Base-by-base conservation (phyloP, 2,888 invertebrate species). In the Drosophila fulvimacula region DNA sequence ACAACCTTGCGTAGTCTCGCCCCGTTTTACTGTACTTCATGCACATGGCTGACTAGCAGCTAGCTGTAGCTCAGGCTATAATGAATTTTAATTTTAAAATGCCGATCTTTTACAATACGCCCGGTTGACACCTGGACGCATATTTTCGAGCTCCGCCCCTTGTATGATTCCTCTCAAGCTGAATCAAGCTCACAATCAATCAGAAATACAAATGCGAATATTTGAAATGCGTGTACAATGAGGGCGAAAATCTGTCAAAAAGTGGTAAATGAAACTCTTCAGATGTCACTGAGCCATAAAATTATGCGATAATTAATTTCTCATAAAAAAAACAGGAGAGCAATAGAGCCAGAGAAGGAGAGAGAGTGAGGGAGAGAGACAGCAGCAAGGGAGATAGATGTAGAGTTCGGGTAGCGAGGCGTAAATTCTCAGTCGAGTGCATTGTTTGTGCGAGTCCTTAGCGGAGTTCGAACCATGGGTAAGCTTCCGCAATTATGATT, bases 261-360 rank as follows among this genome's bases (percentile, higher is more conserved):
- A 86, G 79, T 86, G 86, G 84, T 82, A 88, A 88, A 88, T 80
- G 80, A 79, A 84, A 88, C 89, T 90, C 91, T 90, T 88, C 79
- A 88, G 84, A 80, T 82, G 84, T 82, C 90, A 90, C 81, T 90
- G 90, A 91, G 89, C 88, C 90, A 91, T 84, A 85, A 91, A 91
- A 91, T 91, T 91, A 88, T 91, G 91, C 84, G 90, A 91, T 91
- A 91, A 91, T 91, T 91, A 91, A 91, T 90, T 90, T 91, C 87
- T 81, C 79, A 52, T 38, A 52, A 52, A 38, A 38, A 38, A n/a
- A 15, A 2, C 46, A 27, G 38, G 82, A 79, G 75, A 73, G 59
- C 34, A 49, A 42, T 30, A 30, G 19, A 53, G n/a, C 10, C 17
- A 34, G 21, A 11, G 13, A 38, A n/a, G n/a, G 24, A 13, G 21